Percentiles rank a stretch among this genome's conserved stretches.
These are phyloP conservation scores for Falcaria lacertinaria DNA, from an alignment of 2,888 invertebrate species.

Conservation along the genomic window DNA sequence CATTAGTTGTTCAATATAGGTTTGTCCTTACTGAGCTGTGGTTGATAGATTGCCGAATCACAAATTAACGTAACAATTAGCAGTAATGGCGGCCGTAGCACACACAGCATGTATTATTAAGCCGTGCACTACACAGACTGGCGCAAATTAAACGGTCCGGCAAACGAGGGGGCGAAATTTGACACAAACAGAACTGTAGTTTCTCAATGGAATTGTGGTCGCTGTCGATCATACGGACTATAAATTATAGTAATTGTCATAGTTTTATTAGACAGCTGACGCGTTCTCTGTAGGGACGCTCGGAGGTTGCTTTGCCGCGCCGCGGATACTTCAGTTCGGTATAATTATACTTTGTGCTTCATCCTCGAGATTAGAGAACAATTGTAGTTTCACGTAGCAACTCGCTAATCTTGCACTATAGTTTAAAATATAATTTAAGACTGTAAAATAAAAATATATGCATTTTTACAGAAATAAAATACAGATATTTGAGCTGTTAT, in stretches of 20 bases:
- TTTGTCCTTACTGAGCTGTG: neutral
- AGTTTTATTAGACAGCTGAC: constrained; percentile 54
- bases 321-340: neutral
- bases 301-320: constrained; percentile 6
- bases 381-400: too few relatives aligned
- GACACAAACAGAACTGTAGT: constrained; percentile 14
- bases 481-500: too few relatives aligned
- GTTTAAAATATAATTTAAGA: too few relatives aligned
- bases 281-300: constrained; percentile 23
- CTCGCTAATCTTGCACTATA: too few relatives aligned
- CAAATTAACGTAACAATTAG: neutral
- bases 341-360: neutral
- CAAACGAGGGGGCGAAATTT: constrained; percentile 14
- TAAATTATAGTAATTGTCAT: constrained; percentile 53
- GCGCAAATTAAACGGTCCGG: constrained; percentile 5
- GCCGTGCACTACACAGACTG: neutral
- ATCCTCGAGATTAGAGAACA: neutral
- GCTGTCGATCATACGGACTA: constrained; percentile 40
- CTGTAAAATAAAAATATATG: too few relatives aligned
- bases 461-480: too few relatives aligned
- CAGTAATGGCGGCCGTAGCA: neutral
- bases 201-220: constrained; percentile 16
- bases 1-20: too few relatives aligned
- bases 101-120: neutral
- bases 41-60: neutral